A percentile compares a stretch with the other conserved stretches of the same genome.
Conservation (phyloP, 2,888 invertebrate genomes). For the Caradrina kadenii region DNA sequence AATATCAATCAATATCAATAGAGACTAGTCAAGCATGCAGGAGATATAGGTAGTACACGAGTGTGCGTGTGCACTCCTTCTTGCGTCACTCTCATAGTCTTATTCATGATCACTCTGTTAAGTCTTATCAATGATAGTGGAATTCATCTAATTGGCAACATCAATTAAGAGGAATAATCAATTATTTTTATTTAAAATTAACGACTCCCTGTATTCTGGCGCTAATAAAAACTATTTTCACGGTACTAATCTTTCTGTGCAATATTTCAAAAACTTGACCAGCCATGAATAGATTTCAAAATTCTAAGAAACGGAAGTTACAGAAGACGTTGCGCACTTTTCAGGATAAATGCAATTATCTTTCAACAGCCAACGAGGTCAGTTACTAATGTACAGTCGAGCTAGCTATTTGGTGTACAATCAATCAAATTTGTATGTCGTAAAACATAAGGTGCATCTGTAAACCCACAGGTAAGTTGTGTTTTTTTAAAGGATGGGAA, state of each 20-base stretch:
- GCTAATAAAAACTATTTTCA: not conserved
- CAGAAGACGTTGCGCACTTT: slow-evolving; percentile 20
- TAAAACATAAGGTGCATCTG: no score
- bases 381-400: slow-evolving; percentile 3
- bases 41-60: no score
- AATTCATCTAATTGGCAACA: no score
- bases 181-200: not conserved
- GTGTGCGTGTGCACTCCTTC: no score
- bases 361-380: slow-evolving; percentile 45
- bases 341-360: slow-evolving; percentile 45
- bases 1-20: no score
- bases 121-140: not conserved
- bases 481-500: no score
- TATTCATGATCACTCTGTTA: not conserved
- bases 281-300: slow-evolving; percentile 21
- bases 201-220: not conserved
- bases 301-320: slow-evolving; percentile 30
- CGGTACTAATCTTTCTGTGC: slow-evolving; percentile 4
- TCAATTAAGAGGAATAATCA: not conserved
- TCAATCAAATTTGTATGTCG: no score
- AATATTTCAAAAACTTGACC: slow-evolving; percentile 18
- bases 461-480: no score
- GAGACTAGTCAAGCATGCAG: no score
- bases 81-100: no score
- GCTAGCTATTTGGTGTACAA: not conserved